Percentiles rank a stretch among this genome's conserved stretches.
Conservation (phyloP, 2,113 vertebrate species). For the Mirounga angustirostris region DNA sequence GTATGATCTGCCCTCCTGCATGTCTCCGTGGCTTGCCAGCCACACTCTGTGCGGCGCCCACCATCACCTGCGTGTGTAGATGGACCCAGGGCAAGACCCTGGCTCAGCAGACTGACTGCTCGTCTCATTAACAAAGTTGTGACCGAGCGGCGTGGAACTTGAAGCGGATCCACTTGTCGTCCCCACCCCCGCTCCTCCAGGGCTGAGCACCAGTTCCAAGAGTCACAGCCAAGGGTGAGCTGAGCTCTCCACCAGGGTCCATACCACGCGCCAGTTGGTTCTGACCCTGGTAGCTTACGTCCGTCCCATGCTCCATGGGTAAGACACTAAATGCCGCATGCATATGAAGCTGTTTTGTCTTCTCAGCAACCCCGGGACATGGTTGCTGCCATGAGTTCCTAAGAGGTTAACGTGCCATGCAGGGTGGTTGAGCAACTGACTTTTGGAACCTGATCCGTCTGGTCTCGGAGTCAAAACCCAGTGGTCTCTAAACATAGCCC, state of each 20-base stretch:
- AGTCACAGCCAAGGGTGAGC: accelerated
- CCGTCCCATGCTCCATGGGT: accelerated
- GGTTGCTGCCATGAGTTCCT: accelerated
- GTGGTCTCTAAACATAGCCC: background rate
- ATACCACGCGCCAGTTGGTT: accelerated
- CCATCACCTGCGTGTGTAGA: accelerated
- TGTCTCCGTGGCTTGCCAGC: accelerated
- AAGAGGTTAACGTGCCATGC: accelerated
- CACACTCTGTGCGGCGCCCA: accelerated
- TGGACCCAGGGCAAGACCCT: accelerated
- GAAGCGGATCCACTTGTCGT: background rate
- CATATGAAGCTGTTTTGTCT: accelerated
- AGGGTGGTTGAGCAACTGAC: accelerated
- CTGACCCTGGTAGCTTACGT: accelerated
- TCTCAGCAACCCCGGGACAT: accelerated
- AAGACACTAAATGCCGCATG: accelerated
- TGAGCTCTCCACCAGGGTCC: background rate
- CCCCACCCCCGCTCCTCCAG: accelerated
- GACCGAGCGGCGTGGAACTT: accelerated
- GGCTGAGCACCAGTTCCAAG: accelerated
- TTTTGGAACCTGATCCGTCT: accelerated
- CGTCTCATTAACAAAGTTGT: background rate
- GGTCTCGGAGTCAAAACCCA: background rate
- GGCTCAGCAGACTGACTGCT: accelerated
- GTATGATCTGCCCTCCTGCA: accelerated